These are phyloP conservation scores for Pelochelys cantorii DNA, from an alignment of 2,797 vertebrate species.

Conservation along the genomic window DNA sequence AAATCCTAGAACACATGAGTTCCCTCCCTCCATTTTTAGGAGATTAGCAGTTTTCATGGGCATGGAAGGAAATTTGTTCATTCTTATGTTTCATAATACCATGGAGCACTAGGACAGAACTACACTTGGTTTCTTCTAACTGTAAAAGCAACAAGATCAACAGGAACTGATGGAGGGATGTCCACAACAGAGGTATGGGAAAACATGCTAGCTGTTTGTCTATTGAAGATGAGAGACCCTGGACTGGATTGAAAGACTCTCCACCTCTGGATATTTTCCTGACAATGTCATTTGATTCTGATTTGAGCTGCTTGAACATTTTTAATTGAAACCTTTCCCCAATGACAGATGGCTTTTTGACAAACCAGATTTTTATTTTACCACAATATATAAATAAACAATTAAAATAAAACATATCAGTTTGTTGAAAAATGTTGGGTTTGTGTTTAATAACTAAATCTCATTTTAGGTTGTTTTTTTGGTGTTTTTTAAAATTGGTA, in stretches of 20 bases:
- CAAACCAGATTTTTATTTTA: fast-evolving
- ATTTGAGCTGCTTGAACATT: neutral
- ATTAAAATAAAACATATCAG: neutral
- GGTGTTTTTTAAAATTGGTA: neutral
- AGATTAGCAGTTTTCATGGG: neutral
- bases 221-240: neutral
- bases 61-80: neutral
- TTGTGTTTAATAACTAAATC: neutral
- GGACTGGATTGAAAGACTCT: neutral
- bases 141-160: neutral
- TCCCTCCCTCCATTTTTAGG: neutral
- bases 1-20: neutral
- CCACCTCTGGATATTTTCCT: neutral
- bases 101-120: neutral
- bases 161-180: neutral
- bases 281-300: neutral
- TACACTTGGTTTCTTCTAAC: neutral
- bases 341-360: neutral
- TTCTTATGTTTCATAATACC: neutral
- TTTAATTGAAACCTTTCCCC: neutral
- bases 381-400: neutral
- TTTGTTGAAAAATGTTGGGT: neutral
- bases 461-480: neutral
- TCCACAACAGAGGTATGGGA: neutral
- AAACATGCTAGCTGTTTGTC: neutral